Evolutionary conservation across 2,113 vertebrate genomes (phyloP).

Genomic region (Calidris pugnax): DNA sequence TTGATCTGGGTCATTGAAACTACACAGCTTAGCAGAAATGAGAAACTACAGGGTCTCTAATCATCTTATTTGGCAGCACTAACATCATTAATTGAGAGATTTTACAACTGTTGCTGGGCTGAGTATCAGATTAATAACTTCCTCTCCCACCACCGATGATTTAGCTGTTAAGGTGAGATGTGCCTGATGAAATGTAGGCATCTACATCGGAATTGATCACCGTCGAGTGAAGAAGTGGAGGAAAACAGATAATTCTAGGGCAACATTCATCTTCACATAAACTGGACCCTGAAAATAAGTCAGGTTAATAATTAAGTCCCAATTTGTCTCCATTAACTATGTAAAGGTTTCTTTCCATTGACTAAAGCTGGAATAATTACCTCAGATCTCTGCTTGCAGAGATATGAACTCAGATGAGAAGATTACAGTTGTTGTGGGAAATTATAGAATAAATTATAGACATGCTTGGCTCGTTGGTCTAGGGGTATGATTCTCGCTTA

Average conservation of each 20-base stretch:
- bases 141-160: not conserved
- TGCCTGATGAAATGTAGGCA: not conserved
- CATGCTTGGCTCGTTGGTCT: constrained; percentile 71
- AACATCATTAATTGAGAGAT: not conserved
- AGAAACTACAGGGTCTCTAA: not conserved
- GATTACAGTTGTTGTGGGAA: not conserved
- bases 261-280: not conserved
- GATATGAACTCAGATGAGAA: not conserved
- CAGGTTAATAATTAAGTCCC: not conserved
- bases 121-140: not conserved
- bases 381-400: not conserved
- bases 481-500: constrained; percentile 82
- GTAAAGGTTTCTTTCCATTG: not conserved
- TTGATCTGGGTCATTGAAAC: not conserved
- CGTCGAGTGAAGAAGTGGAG: not conserved
- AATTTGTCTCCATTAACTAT: not conserved
- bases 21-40: not conserved
- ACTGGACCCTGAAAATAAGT: not conserved
- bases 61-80: not conserved
- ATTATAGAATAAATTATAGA: not conserved
- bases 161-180: not conserved
- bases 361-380: not conserved
- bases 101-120: not conserved
- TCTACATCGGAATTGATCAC: not conserved
- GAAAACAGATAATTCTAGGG: not conserved